Base-by-base conservation (phyloP, 2,797 vertebrate genomes). In the Tenualosa ilisha region DNA sequence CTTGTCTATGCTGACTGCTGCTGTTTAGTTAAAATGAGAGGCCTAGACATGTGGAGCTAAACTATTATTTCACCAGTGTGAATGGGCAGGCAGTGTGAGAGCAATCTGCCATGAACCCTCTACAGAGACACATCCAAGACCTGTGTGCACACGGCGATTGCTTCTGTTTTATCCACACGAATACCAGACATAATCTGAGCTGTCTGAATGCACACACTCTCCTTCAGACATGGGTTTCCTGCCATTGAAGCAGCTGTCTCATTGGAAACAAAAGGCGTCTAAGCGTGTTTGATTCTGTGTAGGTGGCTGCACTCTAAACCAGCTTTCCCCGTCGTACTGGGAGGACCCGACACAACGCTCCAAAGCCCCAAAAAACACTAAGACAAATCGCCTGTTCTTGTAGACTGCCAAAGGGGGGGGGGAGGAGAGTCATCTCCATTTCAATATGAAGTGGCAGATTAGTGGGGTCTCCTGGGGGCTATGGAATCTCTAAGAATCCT, bases 391-490 rank as follows among this genome's bases (percentile, higher is more conserved):
- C 22, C 83, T 54, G 82, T 85, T 84, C 81, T 63, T 82, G 63
- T 31, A 31, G 24, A 24, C 26, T 9, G 63, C 9, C 5, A 84
- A 20, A 7, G 8, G 24, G 72, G 83, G 82, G n/a, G n/a, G n/a
- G n/a, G n/a, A n/a, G n/a, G n/a, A n/a, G n/a, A n/a, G n/a, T n/a
- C 50, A 56, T 65, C 54, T 88, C 54, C 12, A 88, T 88, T 90
- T 86, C 84, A 86, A 88, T 87, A 82, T 89, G 87, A 88, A 87
- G 79, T 84, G 81, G 84, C 46, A 87, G 87, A 89, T 88, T 89
- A 89, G 84, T 49, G 22, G 54, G 72, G 22, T 81, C 85, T 86
- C 51, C 82, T 54, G 54, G 59, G 50, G 68, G 65, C 40, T 54
- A 43, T 59, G 83, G 49, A 51, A 63, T 87, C 84, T 86, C 51